These are phyloP conservation scores for Gallinago jamesoni DNA, from an alignment of 2,113 vertebrate genomes.

Conservation along the genomic window DNA sequence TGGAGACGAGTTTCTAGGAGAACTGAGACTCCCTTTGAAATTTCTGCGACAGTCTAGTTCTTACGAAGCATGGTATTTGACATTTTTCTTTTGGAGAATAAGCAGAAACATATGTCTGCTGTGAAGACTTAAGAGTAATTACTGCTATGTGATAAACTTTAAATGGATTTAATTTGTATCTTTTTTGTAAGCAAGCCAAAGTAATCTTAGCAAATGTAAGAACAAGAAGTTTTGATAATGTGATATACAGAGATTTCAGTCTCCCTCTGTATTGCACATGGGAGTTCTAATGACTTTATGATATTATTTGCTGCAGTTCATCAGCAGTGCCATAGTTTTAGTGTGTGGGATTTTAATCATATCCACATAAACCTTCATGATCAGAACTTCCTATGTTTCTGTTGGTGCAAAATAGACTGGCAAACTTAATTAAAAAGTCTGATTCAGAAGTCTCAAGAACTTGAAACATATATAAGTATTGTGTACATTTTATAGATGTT, in stretches of 20 bases:
- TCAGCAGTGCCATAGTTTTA: neutral
- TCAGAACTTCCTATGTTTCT: neutral
- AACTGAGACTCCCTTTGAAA: conserved; percentile 88
- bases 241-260: neutral
- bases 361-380: neutral
- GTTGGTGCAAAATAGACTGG: neutral
- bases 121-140: conserved; percentile 33
- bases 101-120: conserved; percentile 34
- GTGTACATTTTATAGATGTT: neutral
- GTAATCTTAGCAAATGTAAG: conserved; percentile 39
- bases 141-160: conserved; percentile 37
- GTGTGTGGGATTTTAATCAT: neutral
- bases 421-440: neutral
- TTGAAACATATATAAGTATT: neutral
- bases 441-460: neutral
- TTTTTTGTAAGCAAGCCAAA: conserved; percentile 43
- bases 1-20: conserved; percentile 96
- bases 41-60: conserved; percentile 87
- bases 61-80: conserved; percentile 90
- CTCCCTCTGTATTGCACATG: neutral
- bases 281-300: conserved; percentile 21
- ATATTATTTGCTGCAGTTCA: conserved; percentile 23
- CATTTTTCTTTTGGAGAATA: conserved; percentile 47
- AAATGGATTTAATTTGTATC: conserved; percentile 23
- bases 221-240: conserved; percentile 25